Base-by-base conservation (phyloP, 2,888 invertebrate species). In the Diadegma fenestrale region DNA sequence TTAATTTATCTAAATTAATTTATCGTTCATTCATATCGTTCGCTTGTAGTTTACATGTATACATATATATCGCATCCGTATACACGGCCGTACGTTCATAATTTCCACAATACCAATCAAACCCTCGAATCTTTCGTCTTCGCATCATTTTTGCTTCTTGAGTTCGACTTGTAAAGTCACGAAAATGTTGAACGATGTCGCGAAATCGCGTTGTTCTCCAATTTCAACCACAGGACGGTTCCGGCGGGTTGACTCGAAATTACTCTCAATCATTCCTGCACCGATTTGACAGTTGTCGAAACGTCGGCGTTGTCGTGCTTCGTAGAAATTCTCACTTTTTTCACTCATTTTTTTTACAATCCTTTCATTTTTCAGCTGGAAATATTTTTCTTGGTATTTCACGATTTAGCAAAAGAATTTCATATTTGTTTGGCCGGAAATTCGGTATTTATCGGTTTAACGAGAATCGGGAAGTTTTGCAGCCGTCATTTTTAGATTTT, bases 1-100 rank as follows among this genome's bases (percentile, higher is more conserved):
- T 90, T 91, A 88, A 89, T 89, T 91, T 90, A 84, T 80, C 63
- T 37, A 37, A 91, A 90, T 90, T 91, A 88, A 89, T 89, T 91
- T 90, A 84, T 80, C 63, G 26, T 75, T 82, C 80, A 90, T 86
- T 37, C 37, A 37, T 37, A 37, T 37, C 37, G 37, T 37, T 86
- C 75, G 75, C 33, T 88, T 86, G 88, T 89, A 88, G 83, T 89
- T 88, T 90, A 88, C 85, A 84, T 88, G 80, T 88, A 86, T 86
- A 87, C 86, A 87, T 88, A 86, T 87, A 88, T 86, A 89, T 88
- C 89, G 89, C 89, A 89, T 89, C 88, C 89, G 75, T 82, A 85
- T 82, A 84, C 84, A 83, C 85, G 80, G 80, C 78, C 81, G 82
- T 75, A 86, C 80, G 51, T 54, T 68, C 43, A 77, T 45, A 68